These are phyloP conservation scores for Cataglyphis albicans DNA, from an alignment of 2,888 invertebrate species.

Conservation along the genomic window DNA sequence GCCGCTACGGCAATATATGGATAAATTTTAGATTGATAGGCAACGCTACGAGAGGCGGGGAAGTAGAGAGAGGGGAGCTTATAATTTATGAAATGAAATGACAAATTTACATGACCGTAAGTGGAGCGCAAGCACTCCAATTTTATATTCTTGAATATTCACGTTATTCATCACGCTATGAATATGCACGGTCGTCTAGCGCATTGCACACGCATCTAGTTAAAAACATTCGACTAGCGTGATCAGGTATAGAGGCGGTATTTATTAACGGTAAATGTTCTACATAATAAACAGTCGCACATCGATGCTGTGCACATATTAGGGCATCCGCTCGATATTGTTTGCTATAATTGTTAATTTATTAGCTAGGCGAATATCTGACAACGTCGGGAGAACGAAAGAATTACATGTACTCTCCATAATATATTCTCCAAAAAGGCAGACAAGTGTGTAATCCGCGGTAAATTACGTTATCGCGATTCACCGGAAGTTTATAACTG, in stretches of 20 bases:
- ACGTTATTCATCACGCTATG: constrained; percentile 50
- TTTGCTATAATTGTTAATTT: constrained; percentile 38
- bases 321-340: background rate
- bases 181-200: constrained; percentile 49
- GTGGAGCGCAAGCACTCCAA: constrained; percentile 45
- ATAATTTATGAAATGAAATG: constrained; percentile 37
- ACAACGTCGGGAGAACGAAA: background rate
- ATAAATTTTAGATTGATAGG: constrained; percentile 29
- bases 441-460: background rate
- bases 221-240: constrained; percentile 38
- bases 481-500: background rate
- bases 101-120: constrained; percentile 48
- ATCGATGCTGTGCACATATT: constrained; percentile 13
- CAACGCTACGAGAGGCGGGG: background rate
- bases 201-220: constrained; percentile 39
- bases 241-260: constrained; percentile 26
- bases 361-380: constrained; percentile 3
- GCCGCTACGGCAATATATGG: constrained; percentile 17
- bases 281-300: constrained; percentile 26
- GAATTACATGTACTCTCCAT: background rate
- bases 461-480: background rate
- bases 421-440: background rate
- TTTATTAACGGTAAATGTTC: constrained; percentile 37
- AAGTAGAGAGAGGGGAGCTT: background rate
- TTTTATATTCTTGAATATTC: constrained; percentile 58